Base-by-base conservation (phyloP, 2,888 invertebrate species). In the Portevinia maculata region DNA sequence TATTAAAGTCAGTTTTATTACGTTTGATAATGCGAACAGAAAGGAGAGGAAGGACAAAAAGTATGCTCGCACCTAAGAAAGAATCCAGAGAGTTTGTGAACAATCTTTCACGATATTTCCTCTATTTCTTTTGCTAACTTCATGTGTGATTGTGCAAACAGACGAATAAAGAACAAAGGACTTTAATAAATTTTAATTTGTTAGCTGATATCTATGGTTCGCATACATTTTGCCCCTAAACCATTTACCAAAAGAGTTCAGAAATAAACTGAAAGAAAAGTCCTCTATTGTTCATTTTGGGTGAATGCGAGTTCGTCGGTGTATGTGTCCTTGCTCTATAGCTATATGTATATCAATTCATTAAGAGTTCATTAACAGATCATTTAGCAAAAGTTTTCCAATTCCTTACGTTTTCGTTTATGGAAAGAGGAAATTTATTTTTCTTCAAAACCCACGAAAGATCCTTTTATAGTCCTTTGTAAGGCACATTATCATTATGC, bases 171-270 rank as follows among this genome's bases (percentile, higher is more conserved):
- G 76, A 76, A 76, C 76, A 76, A 76, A 76, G 60, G 76, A 69
- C 52, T 76, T 76, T 60, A 69, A 76, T 76, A 76, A 76, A 76
- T 76, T 76, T 76, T 76, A 76, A 60, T 76, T 76, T 76, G 76
- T 67, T 76, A 48, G 76, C 69, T 60, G 76, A 62, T 69, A 69
- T 76, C 76, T 67, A 75, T 44, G 67, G 59, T 59, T 75, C 59
- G 67, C 59, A 67, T 44, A 44, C 39, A 60, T 59, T 37, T n/a
- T 39, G 19, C 50, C 64, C 57, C 46, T 37, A 32, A 71, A 64
- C 30, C 64, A 46, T 67, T 59, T 50, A 57, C 64, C 15, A 28
- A 24, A 3, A 6, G 46, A 15, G 32, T 46, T 15, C 21, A 46
- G 64, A 46, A n/a, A 59, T 44, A 64, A 55, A 37, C 30, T 37